Conservation (phyloP, 2,888 invertebrate genomes). For the Pyrrhia umbra region DNA sequence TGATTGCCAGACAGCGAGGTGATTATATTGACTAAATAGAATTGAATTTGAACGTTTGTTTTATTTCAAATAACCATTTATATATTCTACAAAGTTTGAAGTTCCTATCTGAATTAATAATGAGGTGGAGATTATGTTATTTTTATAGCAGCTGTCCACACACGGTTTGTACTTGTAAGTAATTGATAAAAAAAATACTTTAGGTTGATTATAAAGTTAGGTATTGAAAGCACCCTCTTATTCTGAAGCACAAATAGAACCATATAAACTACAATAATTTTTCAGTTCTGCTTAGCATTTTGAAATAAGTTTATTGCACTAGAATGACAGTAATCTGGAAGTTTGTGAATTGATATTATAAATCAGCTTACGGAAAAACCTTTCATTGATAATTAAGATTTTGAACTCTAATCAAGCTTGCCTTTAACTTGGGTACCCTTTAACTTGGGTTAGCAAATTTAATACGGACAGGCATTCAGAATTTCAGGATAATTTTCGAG, state of each 20-base stretch:
- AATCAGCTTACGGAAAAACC: no score
- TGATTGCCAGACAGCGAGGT: no score
- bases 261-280: no score
- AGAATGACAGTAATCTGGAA: no score
- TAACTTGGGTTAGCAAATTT: not conserved
- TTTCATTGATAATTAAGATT: not conserved
- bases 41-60: constrained; percentile 16
- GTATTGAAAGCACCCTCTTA: no score
- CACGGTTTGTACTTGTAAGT: not conserved
- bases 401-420: not conserved
- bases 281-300: no score
- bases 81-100: constrained; percentile 25
- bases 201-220: not conserved
- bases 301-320: no score
- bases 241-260: no score
- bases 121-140: constrained; percentile 26
- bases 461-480: not conserved
- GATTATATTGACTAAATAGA: no score
- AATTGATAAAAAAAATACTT: not conserved
- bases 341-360: no score
- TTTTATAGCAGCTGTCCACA: constrained; percentile 15
- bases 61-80: constrained; percentile 25
- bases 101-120: constrained; percentile 42
- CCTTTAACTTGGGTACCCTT: not conserved
- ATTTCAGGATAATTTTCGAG: not conserved